phyloP scores from a whole-genome alignment of 2,888 invertebrate genomes.

The Brachynemurus nebulosus region DNA sequence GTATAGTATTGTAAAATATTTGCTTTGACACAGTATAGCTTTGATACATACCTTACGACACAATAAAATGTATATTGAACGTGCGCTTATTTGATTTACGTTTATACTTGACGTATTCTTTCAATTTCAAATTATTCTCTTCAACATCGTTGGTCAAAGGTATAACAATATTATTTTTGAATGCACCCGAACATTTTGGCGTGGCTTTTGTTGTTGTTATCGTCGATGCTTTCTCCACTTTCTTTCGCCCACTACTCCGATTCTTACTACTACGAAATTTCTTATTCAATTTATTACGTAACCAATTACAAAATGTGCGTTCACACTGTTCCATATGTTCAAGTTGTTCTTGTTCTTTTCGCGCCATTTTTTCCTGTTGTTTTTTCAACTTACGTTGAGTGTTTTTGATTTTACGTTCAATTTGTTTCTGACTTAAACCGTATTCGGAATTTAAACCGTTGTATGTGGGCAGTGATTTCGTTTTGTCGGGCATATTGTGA shows the following conservation, averaged over 20 bases:
- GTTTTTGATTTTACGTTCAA: not conserved
- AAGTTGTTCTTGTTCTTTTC: conserved; percentile 2
- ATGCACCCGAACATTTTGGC: too few species aligned
- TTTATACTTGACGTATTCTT: not conserved
- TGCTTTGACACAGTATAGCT: too few species aligned
- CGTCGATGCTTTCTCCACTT: too few species aligned
- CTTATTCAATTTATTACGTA: not conserved
- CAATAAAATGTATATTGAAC: not conserved
- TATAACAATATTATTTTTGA: not conserved
- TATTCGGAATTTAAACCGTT: conserved; percentile 4
- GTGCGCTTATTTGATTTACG: conserved; percentile 1
- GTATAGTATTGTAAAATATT: too few species aligned
- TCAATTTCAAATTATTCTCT: not conserved
- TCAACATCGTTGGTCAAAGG: not conserved
- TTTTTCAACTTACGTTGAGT: conserved; percentile 2
- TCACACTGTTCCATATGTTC: not conserved
- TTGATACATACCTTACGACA: not conserved
- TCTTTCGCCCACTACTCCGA: too few species aligned
- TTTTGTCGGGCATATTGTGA: not conserved
- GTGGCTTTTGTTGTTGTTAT: too few species aligned
- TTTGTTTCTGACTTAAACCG: conserved; percentile 1
- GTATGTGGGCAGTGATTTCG: not conserved
- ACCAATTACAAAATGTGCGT: conserved; percentile 3
- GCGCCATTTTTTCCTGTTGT: not conserved
- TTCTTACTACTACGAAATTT: too few species aligned